Percentiles rank a stretch among this genome's conserved stretches.
phyloP scores from a whole-genome alignment of 2,888 invertebrate genomes.

The Lissonota sp. region DNA sequence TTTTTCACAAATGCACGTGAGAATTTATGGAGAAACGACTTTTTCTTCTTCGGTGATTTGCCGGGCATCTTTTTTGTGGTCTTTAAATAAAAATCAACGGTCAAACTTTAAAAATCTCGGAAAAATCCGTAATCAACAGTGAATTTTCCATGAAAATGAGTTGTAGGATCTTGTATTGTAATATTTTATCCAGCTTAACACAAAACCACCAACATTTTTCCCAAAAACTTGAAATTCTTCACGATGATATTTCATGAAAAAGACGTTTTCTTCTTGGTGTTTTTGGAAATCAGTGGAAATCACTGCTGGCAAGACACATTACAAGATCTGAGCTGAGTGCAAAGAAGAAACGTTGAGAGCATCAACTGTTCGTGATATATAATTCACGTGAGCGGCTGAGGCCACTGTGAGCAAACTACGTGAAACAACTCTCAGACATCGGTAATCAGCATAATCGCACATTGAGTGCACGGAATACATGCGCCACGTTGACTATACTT shows the following conservation, averaged over 20 bases:
- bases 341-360: not conserved
- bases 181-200: too few relatives aligned
- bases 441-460: conserved; percentile 55
- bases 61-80: conserved; percentile 40
- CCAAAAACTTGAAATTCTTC: not conserved
- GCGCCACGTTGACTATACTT: conserved; percentile 7
- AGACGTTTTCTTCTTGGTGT: not conserved
- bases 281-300: too few relatives aligned
- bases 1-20: conserved; percentile 43
- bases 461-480: conserved; percentile 28
- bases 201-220: too few relatives aligned
- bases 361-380: conserved; percentile 37
- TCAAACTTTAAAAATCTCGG: too few relatives aligned
- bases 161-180: too few relatives aligned
- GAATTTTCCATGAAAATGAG: too few relatives aligned
- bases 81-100: too few relatives aligned
- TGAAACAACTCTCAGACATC: conserved; percentile 51
- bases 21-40: conserved; percentile 49
- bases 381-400: conserved; percentile 28
- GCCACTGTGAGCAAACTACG: conserved; percentile 27
- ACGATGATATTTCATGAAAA: not conserved
- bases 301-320: not conserved
- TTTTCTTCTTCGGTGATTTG: conserved; percentile 47
- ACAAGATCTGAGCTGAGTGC: too few relatives aligned
- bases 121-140: too few relatives aligned